Evolutionary conservation across 2,113 vertebrate genomes (phyloP), one percentile per base, ranked within the genome.

Genomic region (Solenodon paradoxus): DNA sequence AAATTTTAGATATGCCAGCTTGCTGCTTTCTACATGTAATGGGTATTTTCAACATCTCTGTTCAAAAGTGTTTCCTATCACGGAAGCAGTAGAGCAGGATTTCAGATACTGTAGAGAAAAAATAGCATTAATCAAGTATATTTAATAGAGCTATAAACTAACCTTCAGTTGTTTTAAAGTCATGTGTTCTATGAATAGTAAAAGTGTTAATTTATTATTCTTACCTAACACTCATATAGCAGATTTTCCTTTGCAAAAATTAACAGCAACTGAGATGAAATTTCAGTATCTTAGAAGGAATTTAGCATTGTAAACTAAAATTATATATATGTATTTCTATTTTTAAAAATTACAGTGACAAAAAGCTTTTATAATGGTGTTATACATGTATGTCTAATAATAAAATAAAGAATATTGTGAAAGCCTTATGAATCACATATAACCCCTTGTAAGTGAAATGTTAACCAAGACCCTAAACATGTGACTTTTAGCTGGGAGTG

Each of bases 231-330:
- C 32, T 69, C 53, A 7, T n/a, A 10, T 86, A 78, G 63, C 0
- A 90, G 92, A 95, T 84, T 97, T 97, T 94, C 22, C 22, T 94
- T 88, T 95, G 30, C 61, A 92, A 77, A 95, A 97, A 95, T 10
- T 64, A 32, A 22, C 9, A 94, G 64, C 88, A 96, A 59, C n/a
- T n/a, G n/a, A n/a, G n/a, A n/a, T n/a, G n/a, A n/a, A n/a, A n/a
- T n/a, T n/a, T n/a, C n/a, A n/a, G n/a, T n/a, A n/a, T n/a, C n/a
- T n/a, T n/a, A n/a, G n/a, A n/a, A n/a, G n/a, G n/a, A n/a, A n/a
- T n/a, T n/a, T n/a, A n/a, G n/a, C n/a, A n/a, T n/a, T n/a, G n/a
- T n/a, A n/a, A n/a, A n/a, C n/a, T n/a, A n/a, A n/a, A n/a, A n/a
- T n/a, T n/a, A n/a, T n/a, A n/a, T n/a, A n/a, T n/a, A n/a, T n/a